Conservation (phyloP, 2,113 vertebrate genomes). For the Panthera tigris region DNA sequence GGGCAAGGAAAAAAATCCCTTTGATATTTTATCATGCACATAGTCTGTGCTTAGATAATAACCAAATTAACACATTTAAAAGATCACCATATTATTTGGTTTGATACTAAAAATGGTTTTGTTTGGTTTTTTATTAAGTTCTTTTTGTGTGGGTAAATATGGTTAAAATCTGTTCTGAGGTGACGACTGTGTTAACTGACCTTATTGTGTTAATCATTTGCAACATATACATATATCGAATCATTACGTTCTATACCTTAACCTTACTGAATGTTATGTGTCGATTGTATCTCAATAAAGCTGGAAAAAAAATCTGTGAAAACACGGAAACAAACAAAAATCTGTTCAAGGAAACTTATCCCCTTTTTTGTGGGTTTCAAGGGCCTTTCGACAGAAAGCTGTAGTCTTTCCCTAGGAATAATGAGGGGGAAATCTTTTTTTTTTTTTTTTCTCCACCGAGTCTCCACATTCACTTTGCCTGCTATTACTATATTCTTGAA, state of each 20-base stretch:
- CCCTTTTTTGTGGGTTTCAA: background rate
- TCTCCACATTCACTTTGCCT: background rate
- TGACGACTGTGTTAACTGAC: background rate
- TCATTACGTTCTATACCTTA: background rate
- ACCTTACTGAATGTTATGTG: background rate
- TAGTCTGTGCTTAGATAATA: background rate
- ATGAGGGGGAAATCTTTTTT: background rate
- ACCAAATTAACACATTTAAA: background rate
- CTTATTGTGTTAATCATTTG: background rate
- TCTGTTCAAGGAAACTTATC: background rate
- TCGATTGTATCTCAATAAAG: background rate
- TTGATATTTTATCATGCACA: background rate
- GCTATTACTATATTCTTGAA: background rate
- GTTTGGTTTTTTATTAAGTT: background rate
- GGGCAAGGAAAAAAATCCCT: background rate
- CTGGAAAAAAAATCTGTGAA: background rate
- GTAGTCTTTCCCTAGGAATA: background rate
- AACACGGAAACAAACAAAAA: background rate
- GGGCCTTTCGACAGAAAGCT: background rate
- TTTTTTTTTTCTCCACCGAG: background rate
- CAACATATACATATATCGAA: background rate
- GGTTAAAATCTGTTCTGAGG: background rate
- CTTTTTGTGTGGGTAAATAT: background rate
- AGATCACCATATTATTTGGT: background rate
- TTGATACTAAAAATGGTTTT: constrained; percentile 13